Evolutionary conservation across 2,797 vertebrate species (phyloP), one percentile per base, ranked within the genome.

Genomic region (Ibycter americanus): DNA sequence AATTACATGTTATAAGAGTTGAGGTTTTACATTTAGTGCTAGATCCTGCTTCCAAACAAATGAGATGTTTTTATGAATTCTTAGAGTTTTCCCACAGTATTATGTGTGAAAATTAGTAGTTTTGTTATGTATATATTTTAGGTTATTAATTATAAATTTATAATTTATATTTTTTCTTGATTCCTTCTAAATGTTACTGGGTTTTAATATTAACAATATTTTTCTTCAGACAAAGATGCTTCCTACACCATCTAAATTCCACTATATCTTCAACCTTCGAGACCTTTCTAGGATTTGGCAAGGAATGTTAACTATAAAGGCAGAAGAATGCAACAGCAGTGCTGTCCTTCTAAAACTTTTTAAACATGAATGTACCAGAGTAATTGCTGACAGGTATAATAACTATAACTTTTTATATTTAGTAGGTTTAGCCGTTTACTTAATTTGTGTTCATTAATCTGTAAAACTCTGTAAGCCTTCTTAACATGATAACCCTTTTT

Each of bases 241-340:
- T 46, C 98, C 98, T 40, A 98, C 98, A 20, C 98, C 98, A 67
- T 98, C 98, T 73, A 98, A 98, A 96, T 98, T 98, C 59, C 98
- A 98, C 91, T 98, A 98, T 47, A 98, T 98, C 95, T 98, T 98
- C 92, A 98, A 98, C 94, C 98, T 98, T 77, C 95, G 98, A 88
- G 98, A 98, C 67, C 98, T 98, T 81, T 98, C 98, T 84, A 97
- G 98, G 97, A 98, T 98, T 92, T 98, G 98, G 98, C 98, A 98
- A 97, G 98, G 98, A 93, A 98, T 98, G 98, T 83, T 98, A 91
- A 94, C 77, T 40, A 90, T 98, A 89, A 98, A 97, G 72, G 96
- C 98, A 6, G 98, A 98, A 4, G 98, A 98, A 73, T 98, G 98
- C 67, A 11, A 34, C 9, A 80, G 14, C 4, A 15, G 83, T 18